Evolutionary conservation across 53 echinoderm and acorn worm species (phyloP).

Genomic region (Echinarachnius parma): DNA sequence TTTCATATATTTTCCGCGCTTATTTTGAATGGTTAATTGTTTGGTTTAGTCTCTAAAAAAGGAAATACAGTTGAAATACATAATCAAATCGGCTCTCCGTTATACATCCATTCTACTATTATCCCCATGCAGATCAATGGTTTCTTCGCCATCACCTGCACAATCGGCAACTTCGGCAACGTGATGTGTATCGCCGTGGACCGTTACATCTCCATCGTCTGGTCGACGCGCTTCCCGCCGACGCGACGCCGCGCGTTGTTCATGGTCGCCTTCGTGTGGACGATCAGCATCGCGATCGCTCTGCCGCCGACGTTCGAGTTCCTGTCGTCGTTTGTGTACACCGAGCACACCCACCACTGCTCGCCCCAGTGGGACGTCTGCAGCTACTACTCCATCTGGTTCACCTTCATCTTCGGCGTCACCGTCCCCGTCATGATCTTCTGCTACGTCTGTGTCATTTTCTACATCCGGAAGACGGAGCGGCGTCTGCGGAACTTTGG

Average conservation of each 20-base stretch:
- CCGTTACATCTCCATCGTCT: constrained; percentile 38
- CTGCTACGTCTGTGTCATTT: constrained; percentile 33
- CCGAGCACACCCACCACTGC: constrained; percentile 30
- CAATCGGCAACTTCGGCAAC: constrained; percentile 30
- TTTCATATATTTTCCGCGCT: too few relatives aligned
- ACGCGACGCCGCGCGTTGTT: constrained; percentile 19
- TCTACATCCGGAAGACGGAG: constrained; percentile 34
- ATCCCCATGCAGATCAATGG: constrained; percentile 22
- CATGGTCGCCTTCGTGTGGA: constrained; percentile 29
- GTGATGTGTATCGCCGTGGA: constrained; percentile 42
- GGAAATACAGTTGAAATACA: too few relatives aligned
- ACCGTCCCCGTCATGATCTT: constrained; percentile 38
- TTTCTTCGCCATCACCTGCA: constrained; percentile 42
- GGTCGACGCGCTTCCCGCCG: constrained; percentile 36
- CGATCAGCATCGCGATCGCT: constrained; percentile 25
- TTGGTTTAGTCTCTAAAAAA: too few relatives aligned
- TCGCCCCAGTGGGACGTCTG: constrained; percentile 19
- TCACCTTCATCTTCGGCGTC: constrained; percentile 38
- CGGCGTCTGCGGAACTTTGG: neutral
- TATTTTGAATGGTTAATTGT: too few relatives aligned
- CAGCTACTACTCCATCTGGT: constrained; percentile 35
- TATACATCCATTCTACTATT: neutral
- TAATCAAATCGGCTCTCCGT: too few relatives aligned
- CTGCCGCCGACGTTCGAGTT: constrained; percentile 32
- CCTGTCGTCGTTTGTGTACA: constrained; percentile 18